Evolutionary conservation across 2,888 invertebrate genomes (phyloP), one percentile per base, ranked within the genome.

Genomic region (Xanthia togata): DNA sequence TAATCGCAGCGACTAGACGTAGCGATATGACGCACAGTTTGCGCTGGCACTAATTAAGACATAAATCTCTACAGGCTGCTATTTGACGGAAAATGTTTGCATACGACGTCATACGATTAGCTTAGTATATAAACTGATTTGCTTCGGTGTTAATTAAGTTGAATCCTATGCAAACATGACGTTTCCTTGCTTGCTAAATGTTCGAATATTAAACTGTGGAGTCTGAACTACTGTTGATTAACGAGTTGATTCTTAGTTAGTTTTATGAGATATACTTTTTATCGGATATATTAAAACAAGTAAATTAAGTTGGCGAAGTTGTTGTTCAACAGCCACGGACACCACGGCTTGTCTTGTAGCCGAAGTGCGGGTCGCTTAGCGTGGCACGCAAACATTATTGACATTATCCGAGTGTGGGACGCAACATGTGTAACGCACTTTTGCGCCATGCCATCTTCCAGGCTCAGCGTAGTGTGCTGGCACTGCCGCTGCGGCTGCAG

Each of bases 71-170:
- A 44, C 57, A n/a, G 44, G 31, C 17, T 53, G 11, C 55, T 72
- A 78, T 78, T 69, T 72, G 69, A 38, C n/a, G 26, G 50, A 20
- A 38, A 67, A 47, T 60, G 59, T 79, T 83, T 72, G 53, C 63
- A 35, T 23, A 60, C 14, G 79, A 70, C 67, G 70, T 83, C 80
- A 79, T 62, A 70, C 23, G 53, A 73, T 83, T 59, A 83, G 31
- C 57, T 73, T 4, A 11, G 67, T 20, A 47, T n/a, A 47, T 57
- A 83, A 69, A 81, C 80, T 70, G 70, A 57, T 83, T 69, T 55
- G 57, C 70, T 65, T n/a, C n/a, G 11, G 57, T 73, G 53, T 59
- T 81, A 73, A 83, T 79, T 81, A 73, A 67, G 35, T 67, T 83
- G 9, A 67, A 65, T 79, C 53, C 53, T 83, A 67, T 67, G 67